Percentiles rank a stretch among this genome's conserved stretches.
These are phyloP conservation scores for Glaucomys volans DNA, from an alignment of 2,113 vertebrate species.

Conservation along the genomic window DNA sequence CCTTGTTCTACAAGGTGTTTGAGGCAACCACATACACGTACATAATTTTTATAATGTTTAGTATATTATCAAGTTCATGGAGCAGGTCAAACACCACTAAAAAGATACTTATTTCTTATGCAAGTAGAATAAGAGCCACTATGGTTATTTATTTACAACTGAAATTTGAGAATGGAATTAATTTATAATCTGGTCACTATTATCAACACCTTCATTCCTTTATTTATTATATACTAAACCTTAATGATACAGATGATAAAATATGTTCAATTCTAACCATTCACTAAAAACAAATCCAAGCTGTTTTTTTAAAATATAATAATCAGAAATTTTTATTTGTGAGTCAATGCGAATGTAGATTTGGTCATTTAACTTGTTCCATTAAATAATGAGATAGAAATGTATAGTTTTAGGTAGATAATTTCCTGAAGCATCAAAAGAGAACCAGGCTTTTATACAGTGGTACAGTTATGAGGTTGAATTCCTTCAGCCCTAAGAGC, in stretches of 20 bases:
- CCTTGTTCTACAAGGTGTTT: neutral
- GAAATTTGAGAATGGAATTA: neutral
- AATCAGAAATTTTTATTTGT: neutral
- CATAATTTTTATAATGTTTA: constrained; percentile 24
- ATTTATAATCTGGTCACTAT: neutral
- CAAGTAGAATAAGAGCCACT: neutral
- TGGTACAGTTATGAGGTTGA: neutral
- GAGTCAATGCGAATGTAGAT: neutral
- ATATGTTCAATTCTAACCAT: neutral
- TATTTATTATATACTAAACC: neutral
- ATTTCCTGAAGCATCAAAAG: neutral
- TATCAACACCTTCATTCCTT: neutral
- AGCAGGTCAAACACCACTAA: neutral
- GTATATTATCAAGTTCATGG: neutral
- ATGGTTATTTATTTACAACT: neutral
- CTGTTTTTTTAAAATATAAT: neutral
- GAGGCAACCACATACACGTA: neutral
- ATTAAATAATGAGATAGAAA: neutral
- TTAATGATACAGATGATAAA: neutral
- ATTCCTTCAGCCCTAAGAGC: neutral
- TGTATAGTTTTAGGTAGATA: neutral
- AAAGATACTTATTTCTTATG: neutral
- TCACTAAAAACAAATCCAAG: neutral
- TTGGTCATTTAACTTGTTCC: neutral
- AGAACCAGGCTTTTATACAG: neutral